Conservation (phyloP, 2,113 vertebrate species). For the Hiodon tergisus region DNA sequence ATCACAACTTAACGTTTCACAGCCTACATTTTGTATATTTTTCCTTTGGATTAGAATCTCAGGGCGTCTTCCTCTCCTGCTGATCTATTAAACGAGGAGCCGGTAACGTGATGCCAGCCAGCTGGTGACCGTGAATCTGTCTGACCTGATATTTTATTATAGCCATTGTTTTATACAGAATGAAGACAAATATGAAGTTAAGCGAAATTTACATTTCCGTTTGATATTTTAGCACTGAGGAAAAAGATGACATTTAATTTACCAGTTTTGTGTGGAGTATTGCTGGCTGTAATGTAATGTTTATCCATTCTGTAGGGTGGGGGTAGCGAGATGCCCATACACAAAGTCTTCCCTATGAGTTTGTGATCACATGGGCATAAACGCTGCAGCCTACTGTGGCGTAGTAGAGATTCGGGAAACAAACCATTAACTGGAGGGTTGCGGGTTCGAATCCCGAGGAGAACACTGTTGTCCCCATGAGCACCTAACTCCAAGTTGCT, state of each 20-base stretch:
- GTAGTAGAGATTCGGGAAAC: too few species aligned
- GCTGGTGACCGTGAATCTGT: neutral
- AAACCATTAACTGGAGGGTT: too few species aligned
- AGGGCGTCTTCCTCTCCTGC: slow-evolving; percentile 41
- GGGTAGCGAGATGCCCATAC: neutral
- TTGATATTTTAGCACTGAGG: slow-evolving; percentile 5
- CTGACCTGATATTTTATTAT: neutral
- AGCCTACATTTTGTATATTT: neutral
- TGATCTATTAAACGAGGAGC: neutral
- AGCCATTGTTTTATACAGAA: neutral
- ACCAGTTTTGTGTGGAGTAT: neutral
- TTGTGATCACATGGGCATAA: too few species aligned
- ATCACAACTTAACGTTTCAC: too few species aligned
- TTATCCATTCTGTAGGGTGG: neutral
- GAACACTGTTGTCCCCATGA: too few species aligned
- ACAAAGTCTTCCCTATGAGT: neutral
- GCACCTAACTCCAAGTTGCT: too few species aligned
- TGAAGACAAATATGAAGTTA: neutral
- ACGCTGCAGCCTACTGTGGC: too few species aligned
- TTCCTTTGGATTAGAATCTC: slow-evolving; percentile 46
- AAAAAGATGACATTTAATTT: neutral
- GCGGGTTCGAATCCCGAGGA: too few species aligned
- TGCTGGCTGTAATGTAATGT: neutral
- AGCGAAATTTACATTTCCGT: neutral
- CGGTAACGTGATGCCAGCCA: neutral